Conservation (phyloP, 92 coral and sea anemone species). For the Epizoanthus rinbou region DNA sequence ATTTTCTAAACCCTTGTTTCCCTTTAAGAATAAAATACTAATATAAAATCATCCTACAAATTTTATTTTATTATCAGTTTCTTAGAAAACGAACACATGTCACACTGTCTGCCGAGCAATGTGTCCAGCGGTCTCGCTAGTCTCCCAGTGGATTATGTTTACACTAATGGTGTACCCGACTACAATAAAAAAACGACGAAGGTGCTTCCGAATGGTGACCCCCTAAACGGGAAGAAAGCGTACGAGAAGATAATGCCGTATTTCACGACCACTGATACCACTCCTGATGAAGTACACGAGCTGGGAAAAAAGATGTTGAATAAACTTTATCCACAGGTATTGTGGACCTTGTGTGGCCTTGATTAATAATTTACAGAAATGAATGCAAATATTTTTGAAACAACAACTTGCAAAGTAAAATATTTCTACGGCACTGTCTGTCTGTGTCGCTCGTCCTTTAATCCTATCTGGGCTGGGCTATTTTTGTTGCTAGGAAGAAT, state of each 20-base stretch:
- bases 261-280: slow-evolving; percentile 66
- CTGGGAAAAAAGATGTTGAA: slow-evolving; percentile 71
- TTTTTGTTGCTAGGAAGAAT: too few relatives aligned
- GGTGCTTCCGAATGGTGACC: slow-evolving; percentile 65
- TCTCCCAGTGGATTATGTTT: slow-evolving; percentile 68
- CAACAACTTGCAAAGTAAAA: too few relatives aligned
- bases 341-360: background rate
- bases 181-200: slow-evolving; percentile 49
- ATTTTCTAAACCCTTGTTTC: too few relatives aligned
- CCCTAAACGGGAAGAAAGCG: slow-evolving; percentile 67
- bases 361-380: background rate
- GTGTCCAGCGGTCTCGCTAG: slow-evolving; percentile 80
- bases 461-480: too few relatives aligned
- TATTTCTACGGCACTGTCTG: too few relatives aligned
- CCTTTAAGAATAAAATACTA: background rate
- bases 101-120: slow-evolving; percentile 77
- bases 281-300: slow-evolving; percentile 70
- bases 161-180: slow-evolving; percentile 59
- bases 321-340: slow-evolving; percentile 82
- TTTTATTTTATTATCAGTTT: slow-evolving; percentile 39
- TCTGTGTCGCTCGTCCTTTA: too few relatives aligned
- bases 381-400: too few relatives aligned
- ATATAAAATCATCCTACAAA: background rate
- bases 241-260: slow-evolving; percentile 74
- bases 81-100: slow-evolving; percentile 63